Evolutionary conservation across 2,797 vertebrate species (phyloP), one percentile per base, ranked within the genome.

Genomic region (Cichlasoma orientale): DNA sequence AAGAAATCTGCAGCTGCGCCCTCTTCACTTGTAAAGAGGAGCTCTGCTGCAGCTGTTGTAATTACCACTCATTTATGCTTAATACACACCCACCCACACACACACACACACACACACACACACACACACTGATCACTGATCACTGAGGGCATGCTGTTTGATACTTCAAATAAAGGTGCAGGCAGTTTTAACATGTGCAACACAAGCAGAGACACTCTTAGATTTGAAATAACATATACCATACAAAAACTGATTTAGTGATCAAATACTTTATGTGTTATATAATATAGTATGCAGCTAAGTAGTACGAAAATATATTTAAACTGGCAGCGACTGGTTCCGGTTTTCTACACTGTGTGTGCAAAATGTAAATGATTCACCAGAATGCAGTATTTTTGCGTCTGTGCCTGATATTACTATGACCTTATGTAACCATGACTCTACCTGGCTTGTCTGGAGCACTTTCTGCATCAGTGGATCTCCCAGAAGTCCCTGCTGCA

Each of bases 391-490:
- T 18, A 29, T 68, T 72, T 44, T 44, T 68, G 63, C 50, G 56
- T 58, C 19, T 41, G 36, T 63, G n/a, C 13, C 41, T 57, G 54
- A 23, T 23, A 16, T 74, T 41, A 11, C 19, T 53, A 2, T 14
- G 54, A 31, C 71, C 55, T 86, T 73, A 81, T 3, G 33, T 74
- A 79, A 68, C 27, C 23, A n/a, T 59, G 29, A 56, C 72, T 82
- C 78, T 91, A 94, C 95, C 93, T 90, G 92, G 74, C 86, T 92
- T 94, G 68, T 83, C 83, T 61, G 88, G 85, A 70, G 86, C 79
- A 10, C 72, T 86, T 71, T 94, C 94, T 83, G 89, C 54, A 1
- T 90, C 89, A 54, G 75, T 27, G 1, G 85, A 71, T 89, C 91
- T 95, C 77, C 87, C 91, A 83, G 90, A 78, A 73, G 92, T 90